Percentiles rank a stretch among this genome's conserved stretches.
These are phyloP conservation scores for Dexiosoma caninum DNA, from an alignment of 2,888 invertebrate genomes.

Conservation along the genomic window DNA sequence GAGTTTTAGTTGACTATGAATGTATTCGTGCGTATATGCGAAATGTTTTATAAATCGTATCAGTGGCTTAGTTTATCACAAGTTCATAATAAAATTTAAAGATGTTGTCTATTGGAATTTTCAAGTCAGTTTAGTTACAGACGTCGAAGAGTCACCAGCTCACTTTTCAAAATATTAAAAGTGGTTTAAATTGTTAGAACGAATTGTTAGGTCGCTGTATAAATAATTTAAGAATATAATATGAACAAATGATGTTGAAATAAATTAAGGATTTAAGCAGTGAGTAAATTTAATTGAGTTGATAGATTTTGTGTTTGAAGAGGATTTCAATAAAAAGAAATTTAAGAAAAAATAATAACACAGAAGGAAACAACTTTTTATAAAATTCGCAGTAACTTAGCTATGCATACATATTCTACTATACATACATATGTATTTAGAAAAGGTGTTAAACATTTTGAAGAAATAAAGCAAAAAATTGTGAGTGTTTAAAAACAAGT, in stretches of 20 bases:
- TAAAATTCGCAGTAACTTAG: neutral
- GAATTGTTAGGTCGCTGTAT: constrained; percentile 4
- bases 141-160: constrained; percentile 70
- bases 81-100: constrained; percentile 67
- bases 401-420: neutral
- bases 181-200: constrained; percentile 8
- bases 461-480: too few relatives aligned
- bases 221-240: neutral
- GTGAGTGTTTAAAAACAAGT: neutral
- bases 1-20: neutral
- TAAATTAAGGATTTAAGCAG: constrained; percentile 38
- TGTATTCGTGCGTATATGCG: constrained; percentile 12
- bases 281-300: constrained; percentile 2
- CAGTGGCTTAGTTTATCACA: constrained; percentile 13
- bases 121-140: constrained; percentile 73
- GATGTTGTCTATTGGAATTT: constrained; percentile 69
- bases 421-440: neutral
- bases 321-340: neutral
- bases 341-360: neutral
- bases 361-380: neutral
- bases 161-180: neutral
- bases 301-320: neutral
- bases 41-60: constrained; percentile 38
- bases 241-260: neutral
- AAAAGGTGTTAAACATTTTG: too few relatives aligned